Evolutionary conservation across 2,888 invertebrate genomes (phyloP).

Genomic region (Gortyna flavago): DNA sequence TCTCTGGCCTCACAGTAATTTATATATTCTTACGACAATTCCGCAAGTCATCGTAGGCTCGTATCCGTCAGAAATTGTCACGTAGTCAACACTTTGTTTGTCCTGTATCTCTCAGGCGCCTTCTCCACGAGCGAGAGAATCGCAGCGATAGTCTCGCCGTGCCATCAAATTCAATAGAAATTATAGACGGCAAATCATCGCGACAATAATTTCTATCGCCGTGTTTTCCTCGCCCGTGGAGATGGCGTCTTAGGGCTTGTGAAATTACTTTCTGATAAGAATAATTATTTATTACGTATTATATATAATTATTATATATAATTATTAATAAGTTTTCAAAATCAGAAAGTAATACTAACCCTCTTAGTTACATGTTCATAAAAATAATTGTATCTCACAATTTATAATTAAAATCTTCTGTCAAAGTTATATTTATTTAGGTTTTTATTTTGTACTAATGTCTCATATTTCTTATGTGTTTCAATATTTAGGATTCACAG

Average conservation of each 20-base stretch:
- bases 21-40: neutral
- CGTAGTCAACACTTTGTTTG: slow-evolving; percentile 13
- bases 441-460: slow-evolving; percentile 46
- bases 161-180: neutral
- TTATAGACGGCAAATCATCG: neutral
- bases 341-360: slow-evolving; percentile 1
- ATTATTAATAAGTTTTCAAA: neutral
- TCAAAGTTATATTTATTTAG: slow-evolving; percentile 46
- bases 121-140: neutral
- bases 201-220: neutral
- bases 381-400: slow-evolving; percentile 52
- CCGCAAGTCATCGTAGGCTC: neutral
- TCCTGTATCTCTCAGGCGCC: neutral
- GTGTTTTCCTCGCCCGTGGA: neutral
- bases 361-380: slow-evolving; percentile 15
- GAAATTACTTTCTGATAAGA: neutral
- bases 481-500: neutral
- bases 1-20: neutral
- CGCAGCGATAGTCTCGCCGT: neutral
- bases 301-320: too few relatives aligned
- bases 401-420: slow-evolving; percentile 37
- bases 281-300: neutral
- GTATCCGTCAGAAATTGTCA: slow-evolving; percentile 17
- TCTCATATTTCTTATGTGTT: neutral
- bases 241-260: neutral